A percentile compares a stretch with the other conserved stretches of the same genome.
phyloP scores from a whole-genome alignment of 2,113 vertebrate genomes.

The Pteropus alecto region DNA sequence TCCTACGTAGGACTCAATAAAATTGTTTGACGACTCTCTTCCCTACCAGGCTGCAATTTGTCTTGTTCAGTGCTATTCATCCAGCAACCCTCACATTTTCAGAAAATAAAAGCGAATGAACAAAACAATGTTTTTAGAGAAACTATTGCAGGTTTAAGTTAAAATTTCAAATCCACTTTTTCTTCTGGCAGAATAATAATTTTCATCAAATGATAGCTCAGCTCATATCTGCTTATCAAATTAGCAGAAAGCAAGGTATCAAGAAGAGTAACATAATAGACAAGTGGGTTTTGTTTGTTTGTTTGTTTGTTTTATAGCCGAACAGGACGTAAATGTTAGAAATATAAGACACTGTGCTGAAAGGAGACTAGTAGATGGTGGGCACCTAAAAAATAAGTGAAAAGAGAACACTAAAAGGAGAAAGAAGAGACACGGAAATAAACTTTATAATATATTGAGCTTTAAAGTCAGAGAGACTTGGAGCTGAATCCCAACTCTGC shows the following conservation, averaged over 20 bases:
- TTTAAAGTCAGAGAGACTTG: not conserved
- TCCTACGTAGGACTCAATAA: slow-evolving; percentile 53
- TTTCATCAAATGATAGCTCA: not conserved
- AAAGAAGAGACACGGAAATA: not conserved
- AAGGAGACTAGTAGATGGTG: not conserved
- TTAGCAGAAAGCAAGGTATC: not conserved
- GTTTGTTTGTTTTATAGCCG: not conserved
- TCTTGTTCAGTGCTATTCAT: slow-evolving; percentile 41
- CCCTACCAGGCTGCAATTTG: slow-evolving; percentile 30
- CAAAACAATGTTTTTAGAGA: not conserved
- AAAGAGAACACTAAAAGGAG: not conserved
- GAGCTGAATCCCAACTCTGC: not conserved
- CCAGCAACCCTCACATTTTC: slow-evolving; percentile 27
- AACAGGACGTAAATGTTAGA: not conserved
- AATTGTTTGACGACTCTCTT: slow-evolving; percentile 67
- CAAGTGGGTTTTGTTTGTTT: not conserved
- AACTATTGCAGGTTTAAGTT: not conserved
- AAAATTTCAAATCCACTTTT: slow-evolving; percentile 19
- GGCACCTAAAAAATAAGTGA: not conserved
- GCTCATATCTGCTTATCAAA: not conserved
- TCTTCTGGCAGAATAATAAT: not conserved
- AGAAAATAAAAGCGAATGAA: slow-evolving; percentile 7
- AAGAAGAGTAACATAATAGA: not conserved
- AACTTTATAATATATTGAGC: not conserved
- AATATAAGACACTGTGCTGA: not conserved